phyloP scores from a whole-genome alignment of 2,888 invertebrate species.

The Rhyacophila evoluta region DNA sequence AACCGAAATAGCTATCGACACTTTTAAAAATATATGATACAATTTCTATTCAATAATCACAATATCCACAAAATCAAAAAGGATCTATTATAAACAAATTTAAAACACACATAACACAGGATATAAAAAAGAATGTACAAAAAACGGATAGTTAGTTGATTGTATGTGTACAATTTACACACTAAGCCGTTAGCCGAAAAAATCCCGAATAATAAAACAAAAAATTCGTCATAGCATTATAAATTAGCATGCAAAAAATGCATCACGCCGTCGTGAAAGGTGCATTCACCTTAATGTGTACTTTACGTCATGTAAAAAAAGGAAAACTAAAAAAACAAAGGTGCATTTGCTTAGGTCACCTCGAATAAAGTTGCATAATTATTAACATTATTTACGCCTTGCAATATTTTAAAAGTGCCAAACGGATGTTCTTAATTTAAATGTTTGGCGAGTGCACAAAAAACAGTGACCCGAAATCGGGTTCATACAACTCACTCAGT shows the following conservation, averaged over 20 bases:
- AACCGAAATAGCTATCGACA: no score
- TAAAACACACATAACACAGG: background rate
- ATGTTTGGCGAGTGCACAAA: background rate
- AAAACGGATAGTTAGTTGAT: background rate
- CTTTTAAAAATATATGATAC: no score
- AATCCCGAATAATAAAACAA: background rate
- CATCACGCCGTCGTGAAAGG: background rate
- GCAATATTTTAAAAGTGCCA: background rate
- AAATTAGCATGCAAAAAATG: slow-evolving; percentile 2
- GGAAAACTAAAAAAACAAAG: background rate
- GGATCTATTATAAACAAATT: no score
- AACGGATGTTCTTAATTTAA: slow-evolving; percentile 3
- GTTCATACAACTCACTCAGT: background rate
- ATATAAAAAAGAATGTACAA: no score
- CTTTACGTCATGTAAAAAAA: background rate
- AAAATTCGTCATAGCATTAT: background rate
- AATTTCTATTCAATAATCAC: no score
- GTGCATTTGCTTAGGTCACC: background rate
- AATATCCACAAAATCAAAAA: no score
- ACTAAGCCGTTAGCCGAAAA: background rate
- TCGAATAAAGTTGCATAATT: background rate
- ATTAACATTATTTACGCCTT: background rate
- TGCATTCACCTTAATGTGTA: background rate
- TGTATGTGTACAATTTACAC: background rate
- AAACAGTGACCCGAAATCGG: background rate